Percentiles rank a stretch among this genome's conserved stretches.
Conservation (phyloP, 2,797 vertebrate species). For the Nannoperca obscura region DNA sequence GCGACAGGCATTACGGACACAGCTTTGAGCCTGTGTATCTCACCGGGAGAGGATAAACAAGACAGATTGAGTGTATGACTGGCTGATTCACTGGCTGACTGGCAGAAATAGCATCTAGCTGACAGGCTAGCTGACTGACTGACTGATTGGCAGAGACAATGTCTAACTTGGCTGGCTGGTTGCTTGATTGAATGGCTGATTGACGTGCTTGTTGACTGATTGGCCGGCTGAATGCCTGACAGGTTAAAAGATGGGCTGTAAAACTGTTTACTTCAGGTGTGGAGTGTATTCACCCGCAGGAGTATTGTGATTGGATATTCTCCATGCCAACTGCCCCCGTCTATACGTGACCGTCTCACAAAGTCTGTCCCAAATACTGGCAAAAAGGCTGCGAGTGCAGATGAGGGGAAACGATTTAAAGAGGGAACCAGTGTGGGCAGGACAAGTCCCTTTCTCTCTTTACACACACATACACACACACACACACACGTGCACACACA, state of each 20-base stretch:
- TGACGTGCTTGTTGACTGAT: slow-evolving; percentile 27
- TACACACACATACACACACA: slow-evolving; percentile 18
- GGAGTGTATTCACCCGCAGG: slow-evolving; percentile 39
- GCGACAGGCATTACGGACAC: slow-evolving; percentile 30
- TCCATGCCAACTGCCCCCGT: slow-evolving; percentile 21
- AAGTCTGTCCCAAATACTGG: slow-evolving; percentile 39
- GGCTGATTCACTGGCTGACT: slow-evolving; percentile 53
- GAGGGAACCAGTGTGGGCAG: slow-evolving; percentile 55
- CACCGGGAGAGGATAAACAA: slow-evolving; percentile 46
- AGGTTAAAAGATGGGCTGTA: not conserved
- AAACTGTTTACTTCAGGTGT: slow-evolving; percentile 33
- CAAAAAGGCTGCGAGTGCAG: slow-evolving; percentile 42
- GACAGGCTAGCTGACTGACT: not conserved
- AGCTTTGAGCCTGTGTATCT: slow-evolving; percentile 42
- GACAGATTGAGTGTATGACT: slow-evolving; percentile 55
- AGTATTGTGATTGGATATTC: slow-evolving; percentile 50
- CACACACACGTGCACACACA: slow-evolving; percentile 10
- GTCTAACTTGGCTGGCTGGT: slow-evolving; percentile 22
- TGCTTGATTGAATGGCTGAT: slow-evolving; percentile 36
- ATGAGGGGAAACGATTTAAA: slow-evolving; percentile 50
- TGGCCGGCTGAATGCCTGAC: slow-evolving; percentile 10
- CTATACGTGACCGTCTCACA: slow-evolving; percentile 33
- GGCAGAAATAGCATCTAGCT: slow-evolving; percentile 42
- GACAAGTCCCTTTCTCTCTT: slow-evolving; percentile 41
- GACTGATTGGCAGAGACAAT: slow-evolving; percentile 32